Base-by-base conservation (phyloP, 2,113 vertebrate species). In the Brachirus orientalis region DNA sequence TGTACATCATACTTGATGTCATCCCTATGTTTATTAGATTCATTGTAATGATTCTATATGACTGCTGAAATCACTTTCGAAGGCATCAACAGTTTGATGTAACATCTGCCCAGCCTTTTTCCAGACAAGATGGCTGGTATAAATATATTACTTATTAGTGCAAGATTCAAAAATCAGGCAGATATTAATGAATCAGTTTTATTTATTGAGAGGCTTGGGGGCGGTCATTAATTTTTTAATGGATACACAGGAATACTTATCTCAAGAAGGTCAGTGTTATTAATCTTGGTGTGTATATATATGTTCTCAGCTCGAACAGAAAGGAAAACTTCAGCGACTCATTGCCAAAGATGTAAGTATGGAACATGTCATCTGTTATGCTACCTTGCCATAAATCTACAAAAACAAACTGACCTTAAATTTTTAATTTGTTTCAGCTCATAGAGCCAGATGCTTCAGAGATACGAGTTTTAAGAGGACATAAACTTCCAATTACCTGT, bases 401-500 rank as follows among this genome's bases (percentile, higher is more conserved):
- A 8, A 13, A 19, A 8, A 40, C 9, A 33, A 3, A 53, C 3
- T 55, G 3, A 18, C 10, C 20, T 36, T 60, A 2, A 7, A 8
- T 35, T 18, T 43, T 20, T 1, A 6, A 46, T 63, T 20, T 14
- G 0, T 64, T 10, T 48, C 73, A 99, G 98, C 82, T 98, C 47
- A 73, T 93, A 33, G 81, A 92, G 52, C 97, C 97, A 0, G 94
- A 93, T 44, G 75, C 84, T 0, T 87, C 87, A 1, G 93, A 95
- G 67, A 93, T 99, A 63, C 91, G 93, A 0, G 35, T 98, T 40
- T 85, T 99, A 8, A 92, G 94, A 63, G 97, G 98, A 33, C 97
- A 99, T 88, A 96, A 96, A 85, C 95, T 97, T 36, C 90, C 98
- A 0, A 74, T 99, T 72, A 98, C 96, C 0, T 99, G 97, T 70